Base-by-base conservation (phyloP, 2,113 vertebrate species). In the Neolamprologus sp. region DNA sequence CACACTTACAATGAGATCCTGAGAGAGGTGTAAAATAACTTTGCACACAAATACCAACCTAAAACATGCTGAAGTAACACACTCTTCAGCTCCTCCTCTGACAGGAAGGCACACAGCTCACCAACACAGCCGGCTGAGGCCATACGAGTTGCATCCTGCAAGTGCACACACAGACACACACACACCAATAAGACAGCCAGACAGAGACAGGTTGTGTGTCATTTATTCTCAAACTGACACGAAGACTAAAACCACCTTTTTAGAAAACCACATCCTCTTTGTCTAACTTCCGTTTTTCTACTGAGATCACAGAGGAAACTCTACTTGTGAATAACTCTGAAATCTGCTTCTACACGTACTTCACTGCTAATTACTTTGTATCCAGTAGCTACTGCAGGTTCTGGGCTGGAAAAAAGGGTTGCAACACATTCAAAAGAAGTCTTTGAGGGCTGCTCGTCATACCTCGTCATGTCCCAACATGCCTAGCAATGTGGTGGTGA, bases 401-500 rank as follows among this genome's bases (percentile, higher is more conserved):
- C 6, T 26, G 8, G 13, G n/a, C 3, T 23, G 5, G 3, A 47
- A 73, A 63, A 68, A 84, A 31, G 68, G 9, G 82, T 40, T 75
- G n/a, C 37, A 9, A 37, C 71, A 85, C 40, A 75, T 83, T 49
- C 11, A 42, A 35, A 37, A 47, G 6, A 49, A 33, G 19, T 16
- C 19, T 57, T 12, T 23, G 6, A 82, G 47, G 8, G 85, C 21
- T 51, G 47, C 21, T 65, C 31, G 14, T 54, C 94, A 79, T 97
- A 99, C 99, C 98, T 99, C 99, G 12, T 99, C 98, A 0, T 99
- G 98, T 95, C 98, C 99, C 96, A 99, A 95, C 98, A 99, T 99
- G 95, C 97, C 96, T 0, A 99, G 97, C 83, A 99, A 96, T 81
- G 97, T 96, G 0, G 94, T 97, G 93, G 96, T 96, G 91, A 98